Conservation (phyloP, 2,888 invertebrate genomes). For the Mythimna lalbum region DNA sequence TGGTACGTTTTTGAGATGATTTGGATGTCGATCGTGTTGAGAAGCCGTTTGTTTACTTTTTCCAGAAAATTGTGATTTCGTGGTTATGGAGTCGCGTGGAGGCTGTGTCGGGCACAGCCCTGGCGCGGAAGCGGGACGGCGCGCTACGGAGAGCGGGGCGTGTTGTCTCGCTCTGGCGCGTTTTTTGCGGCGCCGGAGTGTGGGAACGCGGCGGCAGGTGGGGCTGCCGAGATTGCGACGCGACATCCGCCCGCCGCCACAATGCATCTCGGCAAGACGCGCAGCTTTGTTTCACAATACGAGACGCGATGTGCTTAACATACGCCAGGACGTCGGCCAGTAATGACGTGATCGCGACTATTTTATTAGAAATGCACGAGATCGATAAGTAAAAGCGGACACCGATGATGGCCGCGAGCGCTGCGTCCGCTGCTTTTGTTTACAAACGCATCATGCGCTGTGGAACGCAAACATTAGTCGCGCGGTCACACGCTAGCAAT, state of each 20-base stretch:
- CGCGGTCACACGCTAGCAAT: conserved; percentile 73
- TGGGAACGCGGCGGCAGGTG: conserved; percentile 90
- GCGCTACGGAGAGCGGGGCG: conserved; percentile 74
- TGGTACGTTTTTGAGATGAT: conserved; percentile 40
- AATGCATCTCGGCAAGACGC: conserved; percentile 84
- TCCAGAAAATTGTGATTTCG: conserved; percentile 84
- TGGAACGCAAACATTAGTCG: conserved; percentile 69
- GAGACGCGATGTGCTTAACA: conserved; percentile 83
- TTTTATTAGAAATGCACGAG: conserved; percentile 69
- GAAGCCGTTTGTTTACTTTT: conserved; percentile 77
- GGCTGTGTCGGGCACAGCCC: conserved; percentile 80
- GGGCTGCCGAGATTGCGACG: conserved; percentile 90
- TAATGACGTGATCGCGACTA: conserved; percentile 77
- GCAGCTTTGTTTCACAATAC: conserved; percentile 85
- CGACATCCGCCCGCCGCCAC: conserved; percentile 90
- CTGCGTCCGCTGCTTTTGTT: conserved; percentile 75
- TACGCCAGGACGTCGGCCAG: conserved; percentile 77
- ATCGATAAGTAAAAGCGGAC: conserved; percentile 59
- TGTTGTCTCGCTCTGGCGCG: conserved; percentile 81
- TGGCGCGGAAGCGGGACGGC: conserved; percentile 80
- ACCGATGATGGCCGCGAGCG: conserved; percentile 45
- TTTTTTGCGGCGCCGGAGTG: conserved; percentile 91
- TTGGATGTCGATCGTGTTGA: conserved; percentile 61
- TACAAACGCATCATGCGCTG: conserved; percentile 74
- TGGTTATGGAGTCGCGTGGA: conserved; percentile 78